These are phyloP conservation scores for Zeuzera pyrina DNA, from an alignment of 2,888 invertebrate species.

Conservation along the genomic window DNA sequence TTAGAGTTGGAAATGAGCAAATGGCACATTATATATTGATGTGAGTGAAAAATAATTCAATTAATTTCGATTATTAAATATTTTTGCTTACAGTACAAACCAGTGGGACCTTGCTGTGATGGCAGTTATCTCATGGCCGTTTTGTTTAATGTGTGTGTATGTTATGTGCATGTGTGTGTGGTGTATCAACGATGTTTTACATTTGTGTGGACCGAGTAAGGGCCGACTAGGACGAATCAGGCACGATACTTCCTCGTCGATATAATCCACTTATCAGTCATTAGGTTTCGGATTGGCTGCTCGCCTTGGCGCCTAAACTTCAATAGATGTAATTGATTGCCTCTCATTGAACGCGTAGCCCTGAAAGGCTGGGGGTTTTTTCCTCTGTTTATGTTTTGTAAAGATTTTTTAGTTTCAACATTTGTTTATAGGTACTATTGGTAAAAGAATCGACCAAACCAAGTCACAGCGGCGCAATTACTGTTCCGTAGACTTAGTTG, in stretches of 20 bases:
- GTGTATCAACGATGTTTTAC: slow-evolving; percentile 8
- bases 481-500: too few species aligned
- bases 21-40: too few species aligned
- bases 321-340: slow-evolving; percentile 19
- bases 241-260: slow-evolving; percentile 58
- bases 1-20: too few species aligned
- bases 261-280: slow-evolving; percentile 50
- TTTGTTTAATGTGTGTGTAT: slow-evolving; percentile 23
- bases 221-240: slow-evolving; percentile 58
- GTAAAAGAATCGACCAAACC: too few species aligned
- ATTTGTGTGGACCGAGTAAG: slow-evolving; percentile 30
- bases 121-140: slow-evolving; percentile 67
- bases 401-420: not conserved
- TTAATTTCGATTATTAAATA: not conserved
- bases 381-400: not conserved
- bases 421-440: not conserved
- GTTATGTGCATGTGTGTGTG: slow-evolving; percentile 15
- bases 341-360: slow-evolving; percentile 4
- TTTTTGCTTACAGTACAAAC: not conserved
- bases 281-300: slow-evolving; percentile 37
- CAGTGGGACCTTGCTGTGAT: slow-evolving; percentile 59
- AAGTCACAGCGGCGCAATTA: too few species aligned
- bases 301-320: slow-evolving; percentile 45
- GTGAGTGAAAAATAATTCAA: not conserved
- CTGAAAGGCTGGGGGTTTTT: not conserved